Base-by-base conservation (phyloP, 2,113 vertebrate genomes). In the Cyphomyrus discorhynchus region DNA sequence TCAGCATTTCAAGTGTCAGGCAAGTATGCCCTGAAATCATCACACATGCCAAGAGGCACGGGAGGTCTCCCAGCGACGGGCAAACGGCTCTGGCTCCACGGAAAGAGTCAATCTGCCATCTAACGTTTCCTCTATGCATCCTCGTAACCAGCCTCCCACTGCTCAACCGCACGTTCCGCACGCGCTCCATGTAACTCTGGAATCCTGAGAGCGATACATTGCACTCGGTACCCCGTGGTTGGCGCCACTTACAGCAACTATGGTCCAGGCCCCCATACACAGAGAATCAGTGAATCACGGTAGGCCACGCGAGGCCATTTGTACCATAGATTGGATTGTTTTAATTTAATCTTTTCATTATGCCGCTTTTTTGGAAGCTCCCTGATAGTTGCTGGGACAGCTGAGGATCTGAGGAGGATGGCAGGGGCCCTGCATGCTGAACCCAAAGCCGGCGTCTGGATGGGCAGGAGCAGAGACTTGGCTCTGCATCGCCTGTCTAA, bases 401-500 rank as follows among this genome's bases (percentile, higher is more conserved):
- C 45, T 5, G 31, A 85, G 42, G 45, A 86, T 13, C 27, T 27
- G 53, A 91, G 91, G 82, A 90, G 90, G 93, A 93, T 91, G 89
- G 90, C 91, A 90, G 66, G 17, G 89, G 87, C 89, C 89, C 92
- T 92, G 90, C 90, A 91, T 89, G 83, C 90, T 53, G 93, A 91
- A 92, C 91, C 90, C 91, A 90, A 90, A 92, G 93, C 90, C 93
- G 92, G 90, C 90, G 91, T 93, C 88, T 91, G 90, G 91, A 93
- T 89, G 42, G 90, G 86, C 92, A 92, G 92, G 94, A 92, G 50
- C 88, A 91, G 91, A 86, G 89, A 89, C 93, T 93, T 94, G 93
- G 94, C 92, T 88, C 93, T 90, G 89, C 89, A 46, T 56, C 62
- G 90, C 91, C 92, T 94, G 92, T 94, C 92, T 94, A 95, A 96